These are phyloP conservation scores for Eriosoma lanigerum DNA, from an alignment of 1,140 invertebrate species.

Conservation along the genomic window DNA sequence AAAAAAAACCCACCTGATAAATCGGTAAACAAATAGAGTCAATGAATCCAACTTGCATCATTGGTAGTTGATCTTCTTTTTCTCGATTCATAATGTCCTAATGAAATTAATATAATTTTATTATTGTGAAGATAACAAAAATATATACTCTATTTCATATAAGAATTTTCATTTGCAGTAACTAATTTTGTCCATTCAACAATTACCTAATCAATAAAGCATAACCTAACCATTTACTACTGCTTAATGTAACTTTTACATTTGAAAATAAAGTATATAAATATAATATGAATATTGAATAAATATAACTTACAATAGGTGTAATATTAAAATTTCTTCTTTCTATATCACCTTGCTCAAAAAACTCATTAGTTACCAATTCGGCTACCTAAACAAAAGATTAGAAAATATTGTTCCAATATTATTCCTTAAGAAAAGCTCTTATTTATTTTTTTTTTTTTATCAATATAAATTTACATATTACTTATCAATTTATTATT, in stretches of 20 bases:
- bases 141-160: not conserved
- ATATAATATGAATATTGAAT: not conserved
- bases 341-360: constrained; percentile 92
- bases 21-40: constrained; percentile 94
- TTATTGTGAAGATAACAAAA: not conserved
- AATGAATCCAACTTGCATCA: constrained; percentile 96
- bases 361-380: constrained; percentile 92
- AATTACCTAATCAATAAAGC: too few species aligned
- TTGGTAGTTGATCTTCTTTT: constrained; percentile 89
- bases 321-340: constrained; percentile 80
- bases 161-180: too few species aligned
- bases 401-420: too few species aligned
- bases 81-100: constrained; percentile 96
- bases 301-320: constrained; percentile 73
- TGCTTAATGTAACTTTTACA: too few species aligned
- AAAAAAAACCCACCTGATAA: constrained; percentile 90
- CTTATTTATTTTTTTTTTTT: too few species aligned
- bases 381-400: constrained; percentile 68
- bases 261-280: too few species aligned
- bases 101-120: not conserved
- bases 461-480: too few species aligned
- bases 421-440: not conserved
- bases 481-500: not conserved
- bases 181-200: too few species aligned
- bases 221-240: too few species aligned